Base-by-base conservation (phyloP, 2,888 invertebrate species). In the Dasysyrphus tricinctus region DNA sequence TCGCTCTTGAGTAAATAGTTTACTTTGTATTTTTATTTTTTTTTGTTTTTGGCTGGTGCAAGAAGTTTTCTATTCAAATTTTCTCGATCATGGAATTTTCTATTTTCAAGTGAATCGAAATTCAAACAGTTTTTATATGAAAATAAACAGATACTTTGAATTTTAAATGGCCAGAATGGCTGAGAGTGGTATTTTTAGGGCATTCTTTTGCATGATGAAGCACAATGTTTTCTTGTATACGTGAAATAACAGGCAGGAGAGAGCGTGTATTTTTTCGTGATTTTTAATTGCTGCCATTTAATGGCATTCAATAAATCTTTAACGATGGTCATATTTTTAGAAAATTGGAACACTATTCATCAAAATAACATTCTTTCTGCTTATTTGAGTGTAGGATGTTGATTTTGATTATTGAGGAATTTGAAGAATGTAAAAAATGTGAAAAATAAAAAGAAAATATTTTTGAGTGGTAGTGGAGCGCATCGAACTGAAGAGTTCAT, bases 91-190 rank as follows among this genome's bases (percentile, higher is more conserved):
- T 61, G 79, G 69, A 83, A 74, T 69, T 61, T 70, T 73, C 69
- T 70, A 56, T 75, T 84, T 74, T 76, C 59, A 67, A 77, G 54
- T 72, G 72, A 72, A 80, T n/a, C 39, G 67, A 75, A 56, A 56
- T 42, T 63, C 44, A 44, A 80, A 72, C 49, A 77, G 59, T 80
- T 80, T 75, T 77, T 34, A 59, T 70, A 73, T 77, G 80, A 81
- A 85, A 85, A 85, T 85, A 85, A 85, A 80, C 84, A 85, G 80
- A 85, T 80, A 80, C 84, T 67, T 67, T 49, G 47, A 12, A 16
- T 65, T 79, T n/a, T 32, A 54, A 76, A 80, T 70, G 51, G 63
- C 51, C 65, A 57, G 47, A 73, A 44, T 54, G 49, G 72, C 24
- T 24, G 37, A 59, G 59, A 51, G 70, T 70, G 70, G 69, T 79